Evolutionary conservation across 1,140 invertebrate genomes (phyloP).

Genomic region (Drosophila ambigua): DNA sequence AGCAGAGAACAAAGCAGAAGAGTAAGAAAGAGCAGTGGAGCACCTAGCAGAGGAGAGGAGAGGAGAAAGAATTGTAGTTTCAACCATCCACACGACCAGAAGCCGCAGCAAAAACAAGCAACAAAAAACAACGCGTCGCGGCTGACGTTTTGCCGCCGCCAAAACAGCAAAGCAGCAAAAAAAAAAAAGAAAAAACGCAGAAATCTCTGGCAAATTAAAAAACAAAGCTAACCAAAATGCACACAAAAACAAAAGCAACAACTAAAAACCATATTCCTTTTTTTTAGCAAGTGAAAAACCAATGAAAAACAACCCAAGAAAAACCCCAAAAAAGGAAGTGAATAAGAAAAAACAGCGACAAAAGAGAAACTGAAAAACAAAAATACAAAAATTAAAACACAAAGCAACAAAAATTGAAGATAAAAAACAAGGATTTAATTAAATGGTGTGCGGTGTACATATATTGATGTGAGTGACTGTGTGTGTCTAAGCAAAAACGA

Average conservation of each 20-base stretch:
- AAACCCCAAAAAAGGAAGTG: constrained; percentile 31
- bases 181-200: neutral
- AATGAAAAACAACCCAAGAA: constrained; percentile 18
- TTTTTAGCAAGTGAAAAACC: constrained; percentile 20
- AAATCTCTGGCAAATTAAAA: neutral
- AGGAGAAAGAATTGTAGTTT: constrained; percentile 16
- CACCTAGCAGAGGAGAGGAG: too few species aligned
- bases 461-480: constrained; percentile 17
- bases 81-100: neutral
- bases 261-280: constrained; percentile 21
- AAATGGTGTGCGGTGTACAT: too few species aligned
- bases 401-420: constrained; percentile 5
- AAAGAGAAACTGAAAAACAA: too few species aligned
- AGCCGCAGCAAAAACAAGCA: constrained; percentile 8
- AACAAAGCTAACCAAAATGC: neutral
- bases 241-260: constrained; percentile 13
- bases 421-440: neutral
- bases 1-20: too few species aligned
- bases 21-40: too few species aligned
- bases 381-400: too few species aligned
- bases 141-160: constrained; percentile 71
- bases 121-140: constrained; percentile 10
- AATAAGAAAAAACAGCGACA: neutral
- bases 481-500: constrained; percentile 7
- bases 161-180: constrained; percentile 57